Percentiles rank a stretch among this genome's conserved stretches.
These are phyloP conservation scores for Hydroisotoma schaefferi DNA, from an alignment of 2,888 invertebrate species.

Conservation along the genomic window DNA sequence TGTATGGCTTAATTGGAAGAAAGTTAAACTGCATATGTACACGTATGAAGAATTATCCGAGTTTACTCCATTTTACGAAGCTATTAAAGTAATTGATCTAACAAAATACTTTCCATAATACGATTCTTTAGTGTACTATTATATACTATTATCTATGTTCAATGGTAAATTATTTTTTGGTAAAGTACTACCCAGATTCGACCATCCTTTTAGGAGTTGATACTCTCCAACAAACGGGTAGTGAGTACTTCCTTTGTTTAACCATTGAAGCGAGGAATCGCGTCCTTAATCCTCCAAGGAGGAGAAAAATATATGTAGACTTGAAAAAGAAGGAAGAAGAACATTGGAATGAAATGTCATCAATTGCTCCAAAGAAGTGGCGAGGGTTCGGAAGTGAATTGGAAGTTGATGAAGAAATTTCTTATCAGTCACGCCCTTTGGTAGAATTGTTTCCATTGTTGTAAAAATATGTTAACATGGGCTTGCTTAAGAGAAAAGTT, in stretches of 20 bases:
- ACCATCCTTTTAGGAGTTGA: slow-evolving; percentile 44
- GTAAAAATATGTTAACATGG: not conserved
- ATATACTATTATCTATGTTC: not conserved
- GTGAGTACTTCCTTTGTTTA: slow-evolving; percentile 40
- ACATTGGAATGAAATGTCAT: slow-evolving; percentile 44
- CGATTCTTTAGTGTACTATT: not conserved
- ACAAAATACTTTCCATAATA: not conserved
- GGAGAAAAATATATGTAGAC: slow-evolving; percentile 31
- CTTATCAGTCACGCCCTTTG: slow-evolving; percentile 41
- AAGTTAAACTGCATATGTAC: slow-evolving; percentile 41
- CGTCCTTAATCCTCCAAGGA: slow-evolving; percentile 41
- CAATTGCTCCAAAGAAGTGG: slow-evolving; percentile 45
- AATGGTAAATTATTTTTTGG: not conserved
- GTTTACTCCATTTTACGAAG: slow-evolving; percentile 38
- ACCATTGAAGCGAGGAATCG: slow-evolving; percentile 42
- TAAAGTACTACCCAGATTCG: slow-evolving; percentile 43
- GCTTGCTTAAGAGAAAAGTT: not conserved
- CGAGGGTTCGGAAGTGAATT: slow-evolving; percentile 42
- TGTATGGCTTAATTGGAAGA: slow-evolving; percentile 42
- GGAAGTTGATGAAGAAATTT: slow-evolving; percentile 40
- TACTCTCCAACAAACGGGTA: slow-evolving; percentile 34
- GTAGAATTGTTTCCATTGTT: slow-evolving; percentile 16
- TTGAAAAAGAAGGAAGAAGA: slow-evolving; percentile 40
- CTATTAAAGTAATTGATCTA: slow-evolving; percentile 33
- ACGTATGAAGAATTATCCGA: slow-evolving; percentile 42